Evolutionary conservation across 1,140 invertebrate genomes (phyloP), one percentile per base, ranked within the genome.

Genomic region (Euwallacea similis): DNA sequence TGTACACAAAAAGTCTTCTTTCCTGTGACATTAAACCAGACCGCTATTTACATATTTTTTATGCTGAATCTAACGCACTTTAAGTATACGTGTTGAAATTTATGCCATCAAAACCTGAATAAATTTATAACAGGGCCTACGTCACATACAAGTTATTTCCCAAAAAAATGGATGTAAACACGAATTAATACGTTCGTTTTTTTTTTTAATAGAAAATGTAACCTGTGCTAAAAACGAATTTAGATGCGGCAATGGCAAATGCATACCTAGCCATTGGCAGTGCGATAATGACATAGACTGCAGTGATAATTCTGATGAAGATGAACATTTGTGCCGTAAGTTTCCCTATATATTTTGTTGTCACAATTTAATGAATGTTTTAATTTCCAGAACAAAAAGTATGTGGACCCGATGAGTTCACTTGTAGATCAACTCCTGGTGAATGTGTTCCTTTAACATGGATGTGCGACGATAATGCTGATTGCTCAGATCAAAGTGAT

Each of bases 401-500:
- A 73, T 96, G 94, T 85, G 89, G 88, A 53, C 85, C 89, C n/a
- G 92, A 94, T 79, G 90, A 95, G 81, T 96, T 94, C 83, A 90
- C 90, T 9, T 96, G 94, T 82, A 88, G 90, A 74, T 88, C 87
- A 44, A 86, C 86, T 71, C 87, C 86, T 65, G 91, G 91, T 56
- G 91, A 94, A 83, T 97, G 94, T 82, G 91, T 97, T 69, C 91
- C 93, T 63, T 86, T 94, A 75, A 91, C 91, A 46, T 97, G 94
- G 94, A 93, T 95, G 86, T 97, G 95, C 82, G 94, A 97, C 83
- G 90, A 90, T 79, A 91, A 90, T 80, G 81, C 86, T 42, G 95
- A 97, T 85, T 97, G 95, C 85, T 87, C 88, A 64, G 93, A 96
- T 83, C 91, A 89, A 75, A 94, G 93, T 73, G 95, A 97, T 83